Evolutionary conservation across 2,113 vertebrate genomes (phyloP).

Genomic region (Catharus minimus): DNA sequence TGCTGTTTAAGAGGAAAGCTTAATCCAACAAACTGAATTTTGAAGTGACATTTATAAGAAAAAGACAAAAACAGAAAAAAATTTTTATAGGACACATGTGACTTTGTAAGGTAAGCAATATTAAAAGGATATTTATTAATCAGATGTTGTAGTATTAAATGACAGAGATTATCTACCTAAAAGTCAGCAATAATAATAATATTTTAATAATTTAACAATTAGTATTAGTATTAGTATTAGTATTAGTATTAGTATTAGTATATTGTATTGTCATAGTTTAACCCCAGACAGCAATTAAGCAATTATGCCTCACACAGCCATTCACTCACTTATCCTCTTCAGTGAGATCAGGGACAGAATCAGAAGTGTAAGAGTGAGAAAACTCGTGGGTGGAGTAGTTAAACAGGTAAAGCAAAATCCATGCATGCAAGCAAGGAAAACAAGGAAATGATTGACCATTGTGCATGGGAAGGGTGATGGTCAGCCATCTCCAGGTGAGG

Average conservation of each 20-base stretch:
- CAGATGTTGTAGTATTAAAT: background rate
- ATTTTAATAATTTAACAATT: too few species aligned
- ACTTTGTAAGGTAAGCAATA: background rate
- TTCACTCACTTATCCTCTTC: background rate
- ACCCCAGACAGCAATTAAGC: background rate
- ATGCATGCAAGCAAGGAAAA: rapidly evolving
- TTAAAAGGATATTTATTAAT: background rate
- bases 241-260: too few species aligned
- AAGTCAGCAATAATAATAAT: background rate
- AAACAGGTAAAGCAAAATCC: background rate
- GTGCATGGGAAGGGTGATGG: background rate
- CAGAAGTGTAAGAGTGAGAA: background rate
- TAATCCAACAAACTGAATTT: background rate
- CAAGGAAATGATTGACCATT: background rate
- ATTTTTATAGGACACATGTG: background rate
- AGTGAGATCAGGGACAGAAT: background rate
- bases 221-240: too few species aligned
- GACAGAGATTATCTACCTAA: background rate
- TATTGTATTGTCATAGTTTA: background rate
- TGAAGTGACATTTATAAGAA: background rate
- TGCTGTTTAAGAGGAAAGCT: background rate
- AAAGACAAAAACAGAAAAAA: background rate
- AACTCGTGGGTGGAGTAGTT: background rate
- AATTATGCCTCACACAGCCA: background rate
- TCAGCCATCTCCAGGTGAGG: background rate